Conservation (phyloP, 1,140 invertebrate species). For the Campodea augens region DNA sequence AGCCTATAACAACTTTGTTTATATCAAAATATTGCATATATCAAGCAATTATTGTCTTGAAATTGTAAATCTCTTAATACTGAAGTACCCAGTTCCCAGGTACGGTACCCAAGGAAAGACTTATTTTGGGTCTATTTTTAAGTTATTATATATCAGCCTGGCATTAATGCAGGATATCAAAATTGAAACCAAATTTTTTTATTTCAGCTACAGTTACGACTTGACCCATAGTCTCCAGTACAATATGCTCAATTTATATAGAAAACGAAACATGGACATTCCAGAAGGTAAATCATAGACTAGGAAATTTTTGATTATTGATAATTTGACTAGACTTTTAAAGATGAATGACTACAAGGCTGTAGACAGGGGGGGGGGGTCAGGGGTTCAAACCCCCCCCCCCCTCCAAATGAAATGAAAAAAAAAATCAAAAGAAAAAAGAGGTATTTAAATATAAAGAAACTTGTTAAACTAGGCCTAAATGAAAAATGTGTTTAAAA, state of each 20-base stretch:
- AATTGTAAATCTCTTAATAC: conserved; percentile 6
- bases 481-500: no score
- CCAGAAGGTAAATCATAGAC: neutral
- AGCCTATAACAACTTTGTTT: no score
- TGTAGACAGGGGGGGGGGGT: no score
- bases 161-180: conserved; percentile 1
- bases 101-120: neutral
- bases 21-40: neutral
- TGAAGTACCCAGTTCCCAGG: neutral
- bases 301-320: neutral
- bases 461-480: no score
- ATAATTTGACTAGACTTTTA: no score
- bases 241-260: conserved; percentile 22
- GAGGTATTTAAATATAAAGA: no score
- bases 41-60: conserved; percentile 10
- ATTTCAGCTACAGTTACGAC: conserved; percentile 82
- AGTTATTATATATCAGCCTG: neutral
- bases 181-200: conserved; percentile 13
- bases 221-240: conserved; percentile 85
- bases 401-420: no score
- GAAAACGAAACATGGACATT: neutral
- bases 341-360: no score
- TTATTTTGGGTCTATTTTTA: conserved; percentile 3
- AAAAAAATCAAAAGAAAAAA: no score
- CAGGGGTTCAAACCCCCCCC: no score